Evolutionary conservation across 2,797 vertebrate genomes (phyloP).

Genomic region (Chaetophractus vellerosus): DNA sequence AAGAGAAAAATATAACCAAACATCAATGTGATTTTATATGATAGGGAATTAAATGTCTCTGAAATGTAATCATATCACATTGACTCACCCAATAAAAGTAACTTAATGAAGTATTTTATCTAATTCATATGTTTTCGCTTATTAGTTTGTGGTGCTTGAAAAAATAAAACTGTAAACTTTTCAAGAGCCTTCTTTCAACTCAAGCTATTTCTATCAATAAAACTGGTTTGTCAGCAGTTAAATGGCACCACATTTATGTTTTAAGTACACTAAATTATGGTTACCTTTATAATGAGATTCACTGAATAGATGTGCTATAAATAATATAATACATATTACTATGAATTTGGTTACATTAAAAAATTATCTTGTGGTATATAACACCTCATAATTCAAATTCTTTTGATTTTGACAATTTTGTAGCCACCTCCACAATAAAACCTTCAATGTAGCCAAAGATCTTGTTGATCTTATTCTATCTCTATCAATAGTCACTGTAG

Average conservation of each 20-base stretch:
- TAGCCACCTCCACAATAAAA: not conserved
- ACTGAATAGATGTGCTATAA: constrained; percentile 78
- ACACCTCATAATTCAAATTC: constrained; percentile 57
- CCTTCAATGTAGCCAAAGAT: not conserved
- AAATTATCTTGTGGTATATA: constrained; percentile 46
- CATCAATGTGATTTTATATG: constrained; percentile 79
- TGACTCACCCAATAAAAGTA: constrained; percentile 83
- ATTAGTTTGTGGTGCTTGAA: constrained; percentile 82
- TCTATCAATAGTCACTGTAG: not conserved
- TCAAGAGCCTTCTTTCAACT: constrained; percentile 78
- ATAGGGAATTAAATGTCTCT: constrained; percentile 73
- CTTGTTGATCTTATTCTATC: not conserved
- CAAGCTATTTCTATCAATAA: constrained; percentile 74
- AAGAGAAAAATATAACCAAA: constrained; percentile 84
- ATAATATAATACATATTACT: constrained; percentile 68
- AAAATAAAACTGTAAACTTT: constrained; percentile 80
- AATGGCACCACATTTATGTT: constrained; percentile 75
- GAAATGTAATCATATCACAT: constrained; percentile 82
- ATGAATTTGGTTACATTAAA: constrained; percentile 68
- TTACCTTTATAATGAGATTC: constrained; percentile 77
- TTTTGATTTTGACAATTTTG: constrained; percentile 49
- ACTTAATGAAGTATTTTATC: constrained; percentile 75
- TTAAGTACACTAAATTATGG: constrained; percentile 78
- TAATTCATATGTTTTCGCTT: constrained; percentile 85
- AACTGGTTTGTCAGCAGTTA: constrained; percentile 79